Evolutionary conservation across 2,797 vertebrate species (phyloP).

Genomic region (Staurois parvus): DNA sequence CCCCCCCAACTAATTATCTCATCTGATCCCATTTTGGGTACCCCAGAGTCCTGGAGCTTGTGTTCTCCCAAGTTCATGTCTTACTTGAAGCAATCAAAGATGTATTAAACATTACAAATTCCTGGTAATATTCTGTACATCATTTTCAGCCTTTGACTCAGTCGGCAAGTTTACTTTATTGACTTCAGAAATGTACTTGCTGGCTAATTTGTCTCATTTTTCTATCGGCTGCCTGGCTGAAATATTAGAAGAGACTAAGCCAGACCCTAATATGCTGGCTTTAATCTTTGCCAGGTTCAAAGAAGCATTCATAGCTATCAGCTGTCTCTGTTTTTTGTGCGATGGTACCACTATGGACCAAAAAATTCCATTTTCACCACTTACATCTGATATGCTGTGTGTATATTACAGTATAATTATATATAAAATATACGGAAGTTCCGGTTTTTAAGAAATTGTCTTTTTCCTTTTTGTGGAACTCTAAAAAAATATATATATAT

Average conservation of each 20-base stretch:
- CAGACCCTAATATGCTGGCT: neutral
- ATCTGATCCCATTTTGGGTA: neutral
- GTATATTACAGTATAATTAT: too few species aligned
- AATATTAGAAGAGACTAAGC: neutral
- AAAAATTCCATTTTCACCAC: too few species aligned
- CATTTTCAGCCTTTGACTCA: conserved; percentile 19
- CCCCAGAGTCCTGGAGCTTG: too few species aligned
- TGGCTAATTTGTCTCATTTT: conserved; percentile 37
- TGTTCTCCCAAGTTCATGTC: neutral
- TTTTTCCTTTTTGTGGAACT: too few species aligned
- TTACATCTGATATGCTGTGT: too few species aligned
- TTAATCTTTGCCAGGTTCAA: conserved; percentile 3
- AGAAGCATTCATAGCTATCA: neutral
- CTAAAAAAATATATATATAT: too few species aligned
- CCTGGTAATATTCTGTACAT: neutral
- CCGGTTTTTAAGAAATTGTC: too few species aligned
- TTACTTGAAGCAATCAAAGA: neutral
- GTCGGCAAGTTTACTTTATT: conserved; percentile 36
- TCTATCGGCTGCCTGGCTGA: conserved; percentile 3
- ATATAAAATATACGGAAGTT: too few species aligned
- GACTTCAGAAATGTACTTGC: conserved; percentile 37
- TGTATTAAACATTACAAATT: conserved; percentile 1
- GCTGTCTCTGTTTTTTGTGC: neutral
- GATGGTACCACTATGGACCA: neutral
- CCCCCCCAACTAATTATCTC: too few species aligned